Evolutionary conservation across 2,797 vertebrate species (phyloP), one percentile per base, ranked within the genome.

Genomic region (Alauda arvensis): DNA sequence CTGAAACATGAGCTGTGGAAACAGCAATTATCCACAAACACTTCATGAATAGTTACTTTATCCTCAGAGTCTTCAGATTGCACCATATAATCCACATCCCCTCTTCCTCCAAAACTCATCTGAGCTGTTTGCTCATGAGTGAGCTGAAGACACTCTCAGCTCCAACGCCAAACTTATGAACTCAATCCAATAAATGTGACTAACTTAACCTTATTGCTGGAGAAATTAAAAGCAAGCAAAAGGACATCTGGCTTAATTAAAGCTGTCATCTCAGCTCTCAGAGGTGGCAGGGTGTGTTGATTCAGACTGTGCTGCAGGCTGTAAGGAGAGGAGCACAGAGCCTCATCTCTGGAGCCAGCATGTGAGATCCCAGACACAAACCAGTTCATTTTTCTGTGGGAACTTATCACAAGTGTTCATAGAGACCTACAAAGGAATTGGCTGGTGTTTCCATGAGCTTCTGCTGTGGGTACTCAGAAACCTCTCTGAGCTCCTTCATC

Each of bases 141-240:
- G 63, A 93, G 61, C 23, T 78, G 89, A 93, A 93, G 82, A 87
- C 26, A 57, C 66, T 87, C 78, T 77, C 87, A 67, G 51, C 29
- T 83, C 59, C 52, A 76, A 82, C 2, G 15, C 46, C 19, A 26
- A 92, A 52, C 9, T 95, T 83, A 88, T 5, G 92, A 76, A 79
- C 55, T 83, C 77, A 84, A 40, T 72, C 77, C 94, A 96, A 96
- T 95, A 96, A 95, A 92, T 88, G 66, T 89, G 87, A 89, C 90
- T 89, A 88, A 85, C 63, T 94, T 85, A 94, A 94, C 77, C 84
- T 96, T 94, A 95, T 85, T 26, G 25, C 75, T 91, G 91, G 61
- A 93, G 89, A 95, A 96, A 96, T 96, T 93, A 96, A 96, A 96
- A 82, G 77, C 81, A 95, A 95, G 82, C 75, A 95, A 79, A 83